Conservation (phyloP, 2,888 invertebrate genomes). For the Aphodius sticticus region DNA sequence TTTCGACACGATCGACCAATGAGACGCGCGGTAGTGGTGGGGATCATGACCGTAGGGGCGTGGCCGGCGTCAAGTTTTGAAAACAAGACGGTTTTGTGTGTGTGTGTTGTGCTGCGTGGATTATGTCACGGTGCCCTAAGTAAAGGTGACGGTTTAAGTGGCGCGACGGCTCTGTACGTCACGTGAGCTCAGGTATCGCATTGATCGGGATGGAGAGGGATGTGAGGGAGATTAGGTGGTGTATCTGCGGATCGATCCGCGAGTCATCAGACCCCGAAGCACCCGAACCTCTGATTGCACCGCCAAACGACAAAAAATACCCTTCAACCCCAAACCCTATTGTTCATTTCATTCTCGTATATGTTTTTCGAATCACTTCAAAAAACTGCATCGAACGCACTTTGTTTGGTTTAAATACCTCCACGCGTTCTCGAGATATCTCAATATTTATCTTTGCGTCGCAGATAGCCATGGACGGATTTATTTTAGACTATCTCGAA, state of each 20-base stretch:
- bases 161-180: constrained; percentile 14
- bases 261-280: background rate
- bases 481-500: background rate
- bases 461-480: constrained; percentile 11
- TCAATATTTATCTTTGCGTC: background rate
- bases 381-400: background rate
- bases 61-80: constrained; percentile 48
- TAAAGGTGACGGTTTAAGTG: constrained; percentile 61
- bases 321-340: background rate
- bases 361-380: background rate
- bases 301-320: background rate
- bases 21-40: constrained; percentile 43
- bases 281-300: background rate
- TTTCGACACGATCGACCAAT: constrained; percentile 54
- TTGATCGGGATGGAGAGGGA: constrained; percentile 16
- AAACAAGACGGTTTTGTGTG: constrained; percentile 39
- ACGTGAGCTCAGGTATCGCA: constrained; percentile 22
- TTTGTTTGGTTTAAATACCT: background rate
- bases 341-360: background rate
- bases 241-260: constrained; percentile 10
- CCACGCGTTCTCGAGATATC: background rate
- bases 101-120: constrained; percentile 14
- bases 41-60: constrained; percentile 41
- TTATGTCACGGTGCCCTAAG: constrained; percentile 49
- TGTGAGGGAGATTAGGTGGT: constrained; percentile 8